Percentiles rank a stretch among this genome's conserved stretches.
These are phyloP conservation scores for Streblospio benedicti DNA, from an alignment of 1,140 invertebrate species.

Conservation along the genomic window DNA sequence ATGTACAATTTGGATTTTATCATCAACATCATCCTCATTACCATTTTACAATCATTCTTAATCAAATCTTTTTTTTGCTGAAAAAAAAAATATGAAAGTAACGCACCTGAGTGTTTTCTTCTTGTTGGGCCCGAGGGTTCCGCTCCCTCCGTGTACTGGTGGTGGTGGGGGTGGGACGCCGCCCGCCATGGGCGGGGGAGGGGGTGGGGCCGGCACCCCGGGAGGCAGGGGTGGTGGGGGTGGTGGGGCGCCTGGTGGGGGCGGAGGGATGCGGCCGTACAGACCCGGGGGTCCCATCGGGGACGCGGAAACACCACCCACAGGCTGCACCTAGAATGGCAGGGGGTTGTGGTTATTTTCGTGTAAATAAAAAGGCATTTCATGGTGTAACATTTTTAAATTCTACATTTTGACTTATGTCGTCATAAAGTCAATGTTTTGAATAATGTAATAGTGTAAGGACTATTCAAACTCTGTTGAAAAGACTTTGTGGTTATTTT, in stretches of 20 bases:
- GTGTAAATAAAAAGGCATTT: not conserved
- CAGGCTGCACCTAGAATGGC: not conserved
- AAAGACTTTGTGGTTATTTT: no score
- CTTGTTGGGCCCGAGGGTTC: not conserved
- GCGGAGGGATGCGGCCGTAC: slow-evolving; percentile 31
- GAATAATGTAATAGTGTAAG: no score
- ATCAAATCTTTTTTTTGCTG: no score
- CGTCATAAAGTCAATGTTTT: no score
- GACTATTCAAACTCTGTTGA: no score
- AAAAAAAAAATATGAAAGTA: no score
- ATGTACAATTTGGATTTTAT: no score
- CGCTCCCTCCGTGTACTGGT: slow-evolving; percentile 7
- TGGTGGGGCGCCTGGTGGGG: slow-evolving; percentile 20
- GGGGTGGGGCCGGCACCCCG: slow-evolving; percentile 34
- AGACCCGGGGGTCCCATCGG: slow-evolving; percentile 38
- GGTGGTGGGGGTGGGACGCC: slow-evolving; percentile 36
- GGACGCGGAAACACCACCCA: not conserved
- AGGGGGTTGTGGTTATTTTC: not conserved
- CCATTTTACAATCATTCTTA: no score
- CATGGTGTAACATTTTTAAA: not conserved
- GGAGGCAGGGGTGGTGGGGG: slow-evolving; percentile 44
- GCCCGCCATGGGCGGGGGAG: slow-evolving; percentile 46
- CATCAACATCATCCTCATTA: no score
- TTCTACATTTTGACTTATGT: slow-evolving; percentile 2
- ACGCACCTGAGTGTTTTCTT: no score